Percentiles rank a stretch among this genome's conserved stretches.
phyloP scores from a whole-genome alignment of 2,888 invertebrate genomes.

The Sicus ferrugineus region DNA sequence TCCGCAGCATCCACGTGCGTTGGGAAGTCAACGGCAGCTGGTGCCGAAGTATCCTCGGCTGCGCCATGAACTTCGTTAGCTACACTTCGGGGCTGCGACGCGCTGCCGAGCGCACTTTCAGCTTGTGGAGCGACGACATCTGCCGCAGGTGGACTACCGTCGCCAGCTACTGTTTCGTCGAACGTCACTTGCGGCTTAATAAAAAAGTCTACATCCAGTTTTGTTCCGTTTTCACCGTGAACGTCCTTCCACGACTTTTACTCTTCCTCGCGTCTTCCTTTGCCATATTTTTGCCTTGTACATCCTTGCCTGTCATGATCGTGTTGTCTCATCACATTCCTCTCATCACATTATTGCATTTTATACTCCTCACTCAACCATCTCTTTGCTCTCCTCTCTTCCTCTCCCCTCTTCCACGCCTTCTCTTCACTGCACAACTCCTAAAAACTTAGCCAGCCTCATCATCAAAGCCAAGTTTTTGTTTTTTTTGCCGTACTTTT shows the following conservation, averaged over 20 bases:
- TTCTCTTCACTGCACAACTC: no score
- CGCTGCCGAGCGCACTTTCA: conserved; percentile 36
- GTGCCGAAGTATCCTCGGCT: conserved; percentile 46
- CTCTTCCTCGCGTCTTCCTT: no score
- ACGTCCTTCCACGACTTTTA: no score
- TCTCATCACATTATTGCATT: neutral
- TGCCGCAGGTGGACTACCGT: conserved; percentile 27
- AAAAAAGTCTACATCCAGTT: conserved; percentile 19
- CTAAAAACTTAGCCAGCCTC: no score
- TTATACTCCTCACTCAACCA: no score
- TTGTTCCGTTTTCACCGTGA: neutral
- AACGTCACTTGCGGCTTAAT: conserved; percentile 55
- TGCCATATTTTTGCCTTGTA: no score
- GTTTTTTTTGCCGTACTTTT: neutral
- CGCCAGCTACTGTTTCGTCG: conserved; percentile 50
- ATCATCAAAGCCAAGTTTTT: no score
- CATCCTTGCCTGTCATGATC: no score
- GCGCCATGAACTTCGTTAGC: conserved; percentile 56
- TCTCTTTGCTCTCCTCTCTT: no score
- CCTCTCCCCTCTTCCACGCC: no score
- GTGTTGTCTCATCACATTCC: neutral
- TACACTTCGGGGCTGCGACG: conserved; percentile 48
- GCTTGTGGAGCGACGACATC: conserved; percentile 14
- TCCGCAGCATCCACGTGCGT: conserved; percentile 44
- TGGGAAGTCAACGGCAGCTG: conserved; percentile 32